Base-by-base conservation (phyloP, 2,888 invertebrate species). In the Drosophila borborema region DNA sequence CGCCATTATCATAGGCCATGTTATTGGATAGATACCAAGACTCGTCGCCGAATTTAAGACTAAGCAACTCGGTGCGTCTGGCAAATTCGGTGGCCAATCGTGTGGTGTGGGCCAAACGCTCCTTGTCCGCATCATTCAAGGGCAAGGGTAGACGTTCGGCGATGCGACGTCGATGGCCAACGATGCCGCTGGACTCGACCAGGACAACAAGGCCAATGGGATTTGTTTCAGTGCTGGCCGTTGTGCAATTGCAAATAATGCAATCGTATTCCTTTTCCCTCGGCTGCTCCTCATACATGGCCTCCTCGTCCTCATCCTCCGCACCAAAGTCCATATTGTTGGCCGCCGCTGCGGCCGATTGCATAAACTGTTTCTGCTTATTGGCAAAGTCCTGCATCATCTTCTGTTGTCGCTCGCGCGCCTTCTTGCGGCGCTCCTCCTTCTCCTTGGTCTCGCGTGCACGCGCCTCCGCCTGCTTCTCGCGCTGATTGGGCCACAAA, bases 351-450 rank as follows among this genome's bases (percentile, higher is more conserved):
- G 86, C 88, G 2, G 96, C 95, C 72, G 95, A 95, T 93, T 97
- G 96, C 96, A 98, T 96, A 93, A 99, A 99, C 92, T 97, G 96
- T 85, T 97, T 97, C 92, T 98, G 99, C 82, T 97, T 96, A 41
- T 96, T 96, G 10, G 97, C 98, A 94, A 99, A 98, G 91, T 99
- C 98, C 40, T 96, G 97, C 97, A 99, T 98, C 80, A 99, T 93
- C 91, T 97, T 97, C 89, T 97, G 96, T 91, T 99, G 98, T 2
- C 99, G 95, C 89, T 98, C 98, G 83, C 96, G 96, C 0, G 98
- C 98, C 77, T 96, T 94, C 38, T 96, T 95, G 36, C 97, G 95
- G n/a, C 97, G 95, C 90, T 97, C 97, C 86, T 97, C 97, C 77
- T 96, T 95, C 89, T 98, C 97, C 64, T 95, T 93, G 54, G 92